Evolutionary conservation across 2,888 invertebrate species (phyloP).

Genomic region (Melanargia galathea): DNA sequence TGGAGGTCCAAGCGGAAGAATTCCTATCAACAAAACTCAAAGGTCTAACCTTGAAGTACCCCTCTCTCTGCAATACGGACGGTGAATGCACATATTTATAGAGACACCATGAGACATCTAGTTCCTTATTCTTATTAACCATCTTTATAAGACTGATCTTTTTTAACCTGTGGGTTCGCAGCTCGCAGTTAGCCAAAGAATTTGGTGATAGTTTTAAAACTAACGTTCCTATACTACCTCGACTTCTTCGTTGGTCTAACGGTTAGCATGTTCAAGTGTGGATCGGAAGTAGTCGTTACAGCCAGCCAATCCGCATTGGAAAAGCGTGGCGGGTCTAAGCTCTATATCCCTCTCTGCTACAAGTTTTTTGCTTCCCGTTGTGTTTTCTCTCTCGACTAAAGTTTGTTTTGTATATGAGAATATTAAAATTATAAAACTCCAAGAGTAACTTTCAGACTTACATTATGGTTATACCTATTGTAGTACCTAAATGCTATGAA

Average conservation of each 20-base stretch:
- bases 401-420: neutral
- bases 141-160: slow-evolving; percentile 41
- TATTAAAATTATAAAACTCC: no score
- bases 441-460: neutral
- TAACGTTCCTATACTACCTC: neutral
- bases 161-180: slow-evolving; percentile 13
- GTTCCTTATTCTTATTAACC: slow-evolving; percentile 16
- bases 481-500: no score
- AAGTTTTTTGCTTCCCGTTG: neutral
- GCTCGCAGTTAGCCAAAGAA: slow-evolving; percentile 19
- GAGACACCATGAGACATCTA: neutral
- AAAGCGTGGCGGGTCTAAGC: no score
- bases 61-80: slow-evolving; percentile 55
- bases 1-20: slow-evolving; percentile 68
- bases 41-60: slow-evolving; percentile 60
- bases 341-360: no score
- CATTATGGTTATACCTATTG: neutral
- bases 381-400: neutral
- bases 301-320: no score
- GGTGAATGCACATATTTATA: slow-evolving; percentile 58
- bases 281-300: no score
- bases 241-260: no score
- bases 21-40: slow-evolving; percentile 56
- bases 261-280: no score
- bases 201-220: slow-evolving; percentile 8